These are phyloP conservation scores for Chaenocephalus aceratus DNA, from an alignment of 2,113 vertebrate species.

Conservation along the genomic window DNA sequence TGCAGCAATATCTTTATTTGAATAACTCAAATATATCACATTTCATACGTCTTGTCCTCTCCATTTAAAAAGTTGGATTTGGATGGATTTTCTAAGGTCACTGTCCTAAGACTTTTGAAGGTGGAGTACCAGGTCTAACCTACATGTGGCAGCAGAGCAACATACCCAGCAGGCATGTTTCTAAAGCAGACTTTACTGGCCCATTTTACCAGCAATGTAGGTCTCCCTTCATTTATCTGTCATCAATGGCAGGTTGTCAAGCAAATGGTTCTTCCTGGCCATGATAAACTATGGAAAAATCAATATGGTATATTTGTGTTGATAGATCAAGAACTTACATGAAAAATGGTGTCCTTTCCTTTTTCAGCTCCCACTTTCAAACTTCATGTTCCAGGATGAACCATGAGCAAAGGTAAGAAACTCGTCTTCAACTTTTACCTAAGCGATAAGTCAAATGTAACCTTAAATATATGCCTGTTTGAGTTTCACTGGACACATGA, in stretches of 20 bases:
- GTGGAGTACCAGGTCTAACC: constrained; percentile 49
- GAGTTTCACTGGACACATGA: too few relatives aligned
- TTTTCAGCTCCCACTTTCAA: constrained; percentile 71
- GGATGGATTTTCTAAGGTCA: constrained; percentile 30
- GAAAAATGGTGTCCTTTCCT: constrained; percentile 49
- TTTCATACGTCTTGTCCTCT: not conserved
- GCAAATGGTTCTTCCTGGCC: constrained; percentile 35
- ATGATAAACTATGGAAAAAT: constrained; percentile 19
- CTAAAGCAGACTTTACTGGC: constrained; percentile 25
- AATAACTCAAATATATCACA: not conserved
- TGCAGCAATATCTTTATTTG: constrained; percentile 16
- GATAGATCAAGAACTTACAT: constrained; percentile 45
- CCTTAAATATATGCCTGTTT: not conserved
- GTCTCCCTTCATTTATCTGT: constrained; percentile 33
- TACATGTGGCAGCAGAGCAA: constrained; percentile 75
- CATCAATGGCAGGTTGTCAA: constrained; percentile 50
- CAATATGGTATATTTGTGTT: constrained; percentile 19
- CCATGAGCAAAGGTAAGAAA: constrained; percentile 78
- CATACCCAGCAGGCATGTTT: constrained; percentile 57
- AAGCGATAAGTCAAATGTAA: too few relatives aligned
- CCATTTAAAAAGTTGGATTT: constrained; percentile 6
- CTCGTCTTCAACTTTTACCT: not conserved
- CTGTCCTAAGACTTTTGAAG: constrained; percentile 20
- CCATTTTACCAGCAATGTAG: constrained; percentile 34
- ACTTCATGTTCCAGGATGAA: constrained; percentile 65